Conservation (phyloP, 2,113 vertebrate species). For the Tachycineta bicolor region DNA sequence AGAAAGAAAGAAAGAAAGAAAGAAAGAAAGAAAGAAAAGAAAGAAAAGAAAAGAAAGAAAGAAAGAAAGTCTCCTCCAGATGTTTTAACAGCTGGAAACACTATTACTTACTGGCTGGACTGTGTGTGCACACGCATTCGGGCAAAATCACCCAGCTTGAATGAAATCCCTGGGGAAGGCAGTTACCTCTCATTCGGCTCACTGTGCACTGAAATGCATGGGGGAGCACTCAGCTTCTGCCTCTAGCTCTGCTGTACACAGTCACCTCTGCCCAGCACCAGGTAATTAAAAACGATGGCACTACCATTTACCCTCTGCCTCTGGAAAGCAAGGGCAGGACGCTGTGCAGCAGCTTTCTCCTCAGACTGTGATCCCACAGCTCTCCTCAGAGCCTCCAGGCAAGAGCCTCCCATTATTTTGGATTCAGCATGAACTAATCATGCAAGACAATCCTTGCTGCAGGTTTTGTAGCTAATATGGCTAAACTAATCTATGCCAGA, state of each 20-base stretch:
- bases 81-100: not conserved
- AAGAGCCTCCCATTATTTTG: not conserved
- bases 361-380: not conserved
- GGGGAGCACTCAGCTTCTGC: not conserved
- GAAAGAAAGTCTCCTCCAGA: not conserved
- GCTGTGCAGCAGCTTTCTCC: not conserved
- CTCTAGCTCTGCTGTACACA: not conserved
- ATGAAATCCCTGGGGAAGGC: not conserved
- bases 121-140: fast-evolving
- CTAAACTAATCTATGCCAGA: conserved; percentile 34
- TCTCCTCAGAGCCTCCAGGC: conserved; percentile 20
- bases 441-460: conserved; percentile 22
- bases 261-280: not conserved
- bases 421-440: not conserved
- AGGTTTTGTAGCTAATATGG: not conserved
- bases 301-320: not conserved
- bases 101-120: not conserved
- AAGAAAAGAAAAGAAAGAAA: not conserved
- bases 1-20: not conserved
- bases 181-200: not conserved
- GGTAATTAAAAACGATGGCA: not conserved
- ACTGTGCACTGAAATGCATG: not conserved
- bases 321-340: not conserved
- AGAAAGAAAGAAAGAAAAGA: not conserved
- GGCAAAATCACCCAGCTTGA: not conserved